Percentiles rank a stretch among this genome's conserved stretches.
Evolutionary conservation across 1,140 invertebrate species (phyloP).

Genomic region (Brachionus koreanus): DNA sequence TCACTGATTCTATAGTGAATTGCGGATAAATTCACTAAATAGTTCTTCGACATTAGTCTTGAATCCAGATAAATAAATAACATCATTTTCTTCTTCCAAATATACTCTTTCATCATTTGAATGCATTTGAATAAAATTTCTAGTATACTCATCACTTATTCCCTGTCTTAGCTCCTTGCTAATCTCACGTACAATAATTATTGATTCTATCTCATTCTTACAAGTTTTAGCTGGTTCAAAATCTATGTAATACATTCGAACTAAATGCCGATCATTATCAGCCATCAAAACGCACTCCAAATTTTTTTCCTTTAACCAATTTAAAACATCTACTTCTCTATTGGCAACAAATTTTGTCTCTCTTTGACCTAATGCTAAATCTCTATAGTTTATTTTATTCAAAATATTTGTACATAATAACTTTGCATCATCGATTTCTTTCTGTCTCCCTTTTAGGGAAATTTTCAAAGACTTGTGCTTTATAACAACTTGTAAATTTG

Average conservation of each 20-base stretch:
- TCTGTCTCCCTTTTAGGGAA: not conserved
- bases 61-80: not conserved
- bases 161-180: not conserved
- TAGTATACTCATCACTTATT: not conserved
- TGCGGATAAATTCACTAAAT: not conserved
- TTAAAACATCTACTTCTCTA: not conserved
- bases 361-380: not conserved
- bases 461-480: not conserved
- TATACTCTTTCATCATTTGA: not conserved
- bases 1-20: not conserved
- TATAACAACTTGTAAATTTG: not conserved
- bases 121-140: not conserved
- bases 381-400: not conserved
- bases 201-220: not conserved
- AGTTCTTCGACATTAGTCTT: not conserved
- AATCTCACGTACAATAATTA: not conserved
- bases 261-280: not conserved
- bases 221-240: not conserved
- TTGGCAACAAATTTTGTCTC: not conserved
- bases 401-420: not conserved
- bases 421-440: not conserved
- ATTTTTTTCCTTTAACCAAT: conserved; percentile 8
- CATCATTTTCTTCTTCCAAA: not conserved
- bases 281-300: not conserved
- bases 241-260: not conserved